Evolutionary conservation across 2,888 invertebrate species (phyloP).

Genomic region (Drosophila aldrichi): DNA sequence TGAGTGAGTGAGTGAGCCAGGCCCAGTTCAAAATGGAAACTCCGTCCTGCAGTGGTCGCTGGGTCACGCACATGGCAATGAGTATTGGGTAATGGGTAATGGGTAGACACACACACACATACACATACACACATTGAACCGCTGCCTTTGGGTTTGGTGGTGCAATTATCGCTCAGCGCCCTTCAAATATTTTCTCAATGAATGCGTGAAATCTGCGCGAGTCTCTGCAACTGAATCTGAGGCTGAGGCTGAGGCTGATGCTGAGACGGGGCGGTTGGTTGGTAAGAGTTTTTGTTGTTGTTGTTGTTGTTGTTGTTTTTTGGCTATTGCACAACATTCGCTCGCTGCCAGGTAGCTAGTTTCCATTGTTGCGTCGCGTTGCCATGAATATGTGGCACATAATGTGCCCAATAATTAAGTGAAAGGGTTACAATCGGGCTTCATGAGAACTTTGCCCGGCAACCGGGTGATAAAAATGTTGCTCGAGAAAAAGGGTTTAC

Average conservation of each 20-base stretch:
- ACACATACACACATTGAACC: not conserved
- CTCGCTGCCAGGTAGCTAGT: slow-evolving; percentile 55
- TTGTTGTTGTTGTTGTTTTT: not conserved
- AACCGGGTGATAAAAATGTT: slow-evolving; percentile 76
- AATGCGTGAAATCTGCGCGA: slow-evolving; percentile 68
- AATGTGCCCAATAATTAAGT: slow-evolving; percentile 79
- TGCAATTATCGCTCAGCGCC: slow-evolving; percentile 72
- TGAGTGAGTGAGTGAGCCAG: not conserved
- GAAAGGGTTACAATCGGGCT: slow-evolving; percentile 78
- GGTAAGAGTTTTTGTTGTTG: slow-evolving; percentile 16
- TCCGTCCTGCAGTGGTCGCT: slow-evolving; percentile 47
- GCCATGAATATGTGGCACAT: slow-evolving; percentile 78
- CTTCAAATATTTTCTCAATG: slow-evolving; percentile 69
- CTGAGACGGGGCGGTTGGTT: not conserved
- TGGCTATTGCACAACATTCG: slow-evolving; percentile 63
- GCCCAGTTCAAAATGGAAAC: slow-evolving; percentile 17
- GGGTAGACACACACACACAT: slow-evolving; percentile 14
- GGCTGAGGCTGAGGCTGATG: not conserved
- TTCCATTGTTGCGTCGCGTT: slow-evolving; percentile 64
- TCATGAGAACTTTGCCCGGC: slow-evolving; percentile 74
- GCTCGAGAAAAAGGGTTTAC: slow-evolving; percentile 57
- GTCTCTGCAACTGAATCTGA: not conserved
- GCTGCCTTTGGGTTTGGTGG: slow-evolving; percentile 46
- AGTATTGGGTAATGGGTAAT: slow-evolving; percentile 4
- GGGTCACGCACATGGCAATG: slow-evolving; percentile 36